Evolutionary conservation across 2,797 vertebrate genomes (phyloP), one percentile per base, ranked within the genome.

Genomic region (Ataeniobius toweri): DNA sequence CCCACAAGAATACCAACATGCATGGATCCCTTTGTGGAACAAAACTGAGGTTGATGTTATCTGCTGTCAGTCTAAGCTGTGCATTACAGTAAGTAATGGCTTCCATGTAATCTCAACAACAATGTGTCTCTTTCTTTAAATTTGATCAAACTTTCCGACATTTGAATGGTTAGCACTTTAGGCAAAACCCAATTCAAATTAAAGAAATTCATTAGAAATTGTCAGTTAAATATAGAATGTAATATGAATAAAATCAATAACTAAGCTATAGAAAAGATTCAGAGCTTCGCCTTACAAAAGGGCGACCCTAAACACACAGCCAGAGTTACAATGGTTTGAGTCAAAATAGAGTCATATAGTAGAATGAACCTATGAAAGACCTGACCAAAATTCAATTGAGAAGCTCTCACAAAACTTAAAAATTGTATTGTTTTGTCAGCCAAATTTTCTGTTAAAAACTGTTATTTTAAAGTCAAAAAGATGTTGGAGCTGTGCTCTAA

Each of bases 1-100:
- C 31, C 51, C 24, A 68, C 46, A 71, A 61, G 53, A 75, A 74
- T 59, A 28, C 78, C 28, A 8, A 31, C 46, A 26, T 73, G 50
- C 41, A 73, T 48, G 14, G 56, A 77, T 48, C 59, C 46, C 3
- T 22, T 69, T 18, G 8, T 51, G 44, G 26, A 74, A 71, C 28
- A 53, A 51, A 20, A 26, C 9, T 24, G 12, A 12, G 5, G 16
- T 8, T 44, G 58, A 58, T 56, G 46, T 48, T 71, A 36, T 61
- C 28, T 26, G 31, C 50, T 68, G 20, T 63, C n/a, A 58, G 28
- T 53, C 26, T 69, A 18, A 74, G 63, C 68, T 69, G 39, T 44
- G n/a, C 18, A 12, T 44, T 18, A 61, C 72, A 59, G 22, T 20
- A 69, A 18, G 67, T 26, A 48, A 69, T 68, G 67, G 14, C 24